A percentile compares a stretch with the other conserved stretches of the same genome.
Evolutionary conservation across 2,888 invertebrate species (phyloP).

Genomic region (Drosophila infuscata): DNA sequence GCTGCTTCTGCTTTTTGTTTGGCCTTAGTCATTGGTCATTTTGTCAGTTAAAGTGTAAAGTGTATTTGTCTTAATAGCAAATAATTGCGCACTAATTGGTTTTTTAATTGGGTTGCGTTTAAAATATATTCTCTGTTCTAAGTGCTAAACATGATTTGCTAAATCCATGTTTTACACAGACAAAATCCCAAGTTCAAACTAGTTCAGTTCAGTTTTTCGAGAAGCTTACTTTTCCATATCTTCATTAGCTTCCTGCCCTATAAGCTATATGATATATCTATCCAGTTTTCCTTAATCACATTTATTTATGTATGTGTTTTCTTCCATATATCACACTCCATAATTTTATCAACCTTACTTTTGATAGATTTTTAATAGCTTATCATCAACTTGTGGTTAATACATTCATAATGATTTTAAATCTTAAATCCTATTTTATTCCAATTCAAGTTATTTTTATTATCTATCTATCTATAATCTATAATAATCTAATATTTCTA

Average conservation of each 20-base stretch:
- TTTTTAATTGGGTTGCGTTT: slow-evolving; percentile 47
- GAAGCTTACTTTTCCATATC: not conserved
- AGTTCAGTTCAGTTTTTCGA: not conserved
- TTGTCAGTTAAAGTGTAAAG: slow-evolving; percentile 21
- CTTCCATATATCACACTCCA: not conserved
- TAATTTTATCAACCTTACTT: not conserved
- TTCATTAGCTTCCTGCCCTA: too few species aligned
- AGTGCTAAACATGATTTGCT: slow-evolving; percentile 1
- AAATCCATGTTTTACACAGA: not conserved
- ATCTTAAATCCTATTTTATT: not conserved
- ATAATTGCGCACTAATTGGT: slow-evolving; percentile 72
- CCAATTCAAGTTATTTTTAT: not conserved
- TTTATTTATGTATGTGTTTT: not conserved
- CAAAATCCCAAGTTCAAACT: not conserved
- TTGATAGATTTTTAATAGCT: not conserved
- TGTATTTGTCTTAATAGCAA: slow-evolving; percentile 58
- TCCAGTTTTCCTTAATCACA: not conserved
- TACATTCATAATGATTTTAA: too few species aligned
- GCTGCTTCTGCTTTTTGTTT: slow-evolving; percentile 18
- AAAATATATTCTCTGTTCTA: not conserved
- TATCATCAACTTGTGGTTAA: too few species aligned
- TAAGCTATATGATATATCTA: not conserved
- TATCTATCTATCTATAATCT: not conserved
- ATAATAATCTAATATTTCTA: not conserved
- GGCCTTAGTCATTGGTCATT: slow-evolving; percentile 51